Evolutionary conservation across 2,888 invertebrate species (phyloP).

Genomic region (Plemyria rubiginata): DNA sequence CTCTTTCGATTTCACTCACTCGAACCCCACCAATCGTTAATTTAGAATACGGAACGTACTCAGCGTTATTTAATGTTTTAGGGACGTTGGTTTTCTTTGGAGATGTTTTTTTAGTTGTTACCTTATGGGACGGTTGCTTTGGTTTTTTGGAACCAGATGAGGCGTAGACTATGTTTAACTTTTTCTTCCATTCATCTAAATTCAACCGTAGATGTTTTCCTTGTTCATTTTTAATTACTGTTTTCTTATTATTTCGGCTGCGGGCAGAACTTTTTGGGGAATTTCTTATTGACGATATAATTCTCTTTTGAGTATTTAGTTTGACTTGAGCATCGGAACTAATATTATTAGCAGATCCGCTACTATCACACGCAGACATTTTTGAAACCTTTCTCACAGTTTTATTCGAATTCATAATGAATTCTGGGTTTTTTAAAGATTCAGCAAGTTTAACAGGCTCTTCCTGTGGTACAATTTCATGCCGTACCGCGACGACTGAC

Average conservation of each 20-base stretch:
- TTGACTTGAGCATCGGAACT: constrained; percentile 58
- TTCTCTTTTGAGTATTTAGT: constrained; percentile 49
- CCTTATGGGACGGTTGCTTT: constrained; percentile 36
- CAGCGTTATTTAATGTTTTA: constrained; percentile 58
- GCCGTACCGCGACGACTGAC: constrained; percentile 61
- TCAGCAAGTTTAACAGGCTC: constrained; percentile 28
- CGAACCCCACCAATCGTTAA: constrained; percentile 76
- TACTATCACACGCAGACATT: constrained; percentile 71
- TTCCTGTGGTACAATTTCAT: constrained; percentile 45
- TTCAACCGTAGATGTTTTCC: constrained; percentile 50
- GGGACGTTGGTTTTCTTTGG: constrained; percentile 43
- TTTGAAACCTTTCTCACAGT: constrained; percentile 64
- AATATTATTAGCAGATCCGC: constrained; percentile 64
- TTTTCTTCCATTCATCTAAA: constrained; percentile 72
- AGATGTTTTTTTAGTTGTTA: constrained; percentile 39
- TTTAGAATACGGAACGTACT: constrained; percentile 79
- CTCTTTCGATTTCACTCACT: constrained; percentile 73
- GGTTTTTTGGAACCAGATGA: constrained; percentile 48
- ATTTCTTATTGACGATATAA: constrained; percentile 44
- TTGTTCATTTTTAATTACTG: constrained; percentile 47
- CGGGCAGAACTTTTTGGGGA: constrained; percentile 51
- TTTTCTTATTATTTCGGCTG: constrained; percentile 45
- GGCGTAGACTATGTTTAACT: constrained; percentile 68
- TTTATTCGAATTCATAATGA: constrained; percentile 33
- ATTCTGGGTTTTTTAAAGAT: constrained; percentile 25